Conservation (phyloP, 2,113 vertebrate species). For the Psophia crepitans region DNA sequence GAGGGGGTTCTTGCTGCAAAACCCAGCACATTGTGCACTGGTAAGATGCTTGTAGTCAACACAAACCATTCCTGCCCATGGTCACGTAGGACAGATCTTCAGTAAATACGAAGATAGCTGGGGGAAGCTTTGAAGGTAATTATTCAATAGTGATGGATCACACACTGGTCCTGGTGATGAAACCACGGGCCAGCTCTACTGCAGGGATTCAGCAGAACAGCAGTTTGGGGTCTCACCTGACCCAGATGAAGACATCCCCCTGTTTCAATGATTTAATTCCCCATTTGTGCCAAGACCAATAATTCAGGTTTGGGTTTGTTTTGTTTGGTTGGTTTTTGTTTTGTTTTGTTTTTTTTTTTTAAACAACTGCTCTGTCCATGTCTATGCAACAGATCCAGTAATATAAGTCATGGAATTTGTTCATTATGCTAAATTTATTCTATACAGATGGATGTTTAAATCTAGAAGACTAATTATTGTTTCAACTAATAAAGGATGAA, state of each 20-base stretch:
- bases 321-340: neutral
- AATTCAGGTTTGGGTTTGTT: neutral
- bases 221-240: neutral
- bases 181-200: neutral
- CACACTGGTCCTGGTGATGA: accelerated
- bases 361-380: neutral
- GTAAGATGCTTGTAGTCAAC: neutral
- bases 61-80: neutral
- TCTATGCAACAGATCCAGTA: neutral
- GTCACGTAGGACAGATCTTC: neutral
- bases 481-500: neutral
- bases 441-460: neutral
- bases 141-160: accelerated
- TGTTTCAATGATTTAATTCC: neutral
- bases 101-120: accelerated
- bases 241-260: neutral
- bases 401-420: no score
- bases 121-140: neutral
- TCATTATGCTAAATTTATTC: neutral
- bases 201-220: neutral
- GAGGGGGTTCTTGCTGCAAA: neutral
- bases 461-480: neutral
- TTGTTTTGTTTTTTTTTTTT: neutral
- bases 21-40: accelerated
- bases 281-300: neutral